Percentiles rank a stretch among this genome's conserved stretches.
Conservation (phyloP, 2,797 vertebrate genomes). For the Pteronotus mesoamericanus region DNA sequence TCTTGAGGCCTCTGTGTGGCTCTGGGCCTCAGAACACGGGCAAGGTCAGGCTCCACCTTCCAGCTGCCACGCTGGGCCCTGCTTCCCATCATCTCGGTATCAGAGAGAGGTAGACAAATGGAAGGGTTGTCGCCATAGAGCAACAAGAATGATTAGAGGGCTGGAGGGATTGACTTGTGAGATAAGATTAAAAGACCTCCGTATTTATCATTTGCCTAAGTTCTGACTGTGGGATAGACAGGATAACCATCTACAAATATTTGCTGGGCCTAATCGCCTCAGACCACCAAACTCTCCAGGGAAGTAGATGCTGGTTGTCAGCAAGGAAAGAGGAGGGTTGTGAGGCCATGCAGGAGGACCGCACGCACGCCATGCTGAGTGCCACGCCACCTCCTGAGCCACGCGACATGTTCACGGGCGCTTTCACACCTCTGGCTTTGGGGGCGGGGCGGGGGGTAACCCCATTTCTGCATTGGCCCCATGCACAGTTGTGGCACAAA, state of each 20-base stretch:
- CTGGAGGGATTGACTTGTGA: slow-evolving; percentile 23
- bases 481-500: not conserved
- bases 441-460: no score
- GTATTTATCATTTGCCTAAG: slow-evolving; percentile 51
- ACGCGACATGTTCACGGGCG: fast-evolving
- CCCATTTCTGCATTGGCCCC: not conserved
- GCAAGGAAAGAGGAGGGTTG: not conserved
- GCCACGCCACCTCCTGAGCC: not conserved
- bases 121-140: not conserved
- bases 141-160: slow-evolving; percentile 33
- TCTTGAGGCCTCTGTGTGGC: not conserved
- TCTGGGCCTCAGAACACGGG: not conserved
- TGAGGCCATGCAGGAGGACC: fast-evolving
- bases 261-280: not conserved
- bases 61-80: not conserved
- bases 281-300: not conserved
- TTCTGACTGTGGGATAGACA: not conserved
- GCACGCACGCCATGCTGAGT: not conserved
- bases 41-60: not conserved
- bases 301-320: not conserved
- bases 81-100: not conserved
- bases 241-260: slow-evolving; percentile 36
- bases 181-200: slow-evolving; percentile 49
- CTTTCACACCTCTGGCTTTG: no score
- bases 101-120: not conserved